Conservation (phyloP, 2,797 vertebrate species). For the Gymnothorax javanicus region DNA sequence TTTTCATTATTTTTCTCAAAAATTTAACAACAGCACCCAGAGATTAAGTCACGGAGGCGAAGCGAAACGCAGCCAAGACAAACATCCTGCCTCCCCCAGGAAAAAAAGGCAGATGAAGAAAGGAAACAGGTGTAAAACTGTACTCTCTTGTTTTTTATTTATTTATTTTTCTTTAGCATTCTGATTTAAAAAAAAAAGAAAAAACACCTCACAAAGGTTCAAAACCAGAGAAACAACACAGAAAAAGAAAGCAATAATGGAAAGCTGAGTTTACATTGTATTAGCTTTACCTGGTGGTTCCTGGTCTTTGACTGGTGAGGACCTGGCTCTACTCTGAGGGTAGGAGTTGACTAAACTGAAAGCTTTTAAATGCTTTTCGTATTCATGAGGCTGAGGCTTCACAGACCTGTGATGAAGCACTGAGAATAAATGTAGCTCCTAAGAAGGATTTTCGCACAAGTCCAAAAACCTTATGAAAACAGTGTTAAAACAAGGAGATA, state of each 20-base stretch:
- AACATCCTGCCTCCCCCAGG: conserved; percentile 74
- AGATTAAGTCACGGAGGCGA: conserved; percentile 72
- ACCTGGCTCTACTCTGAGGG: conserved; percentile 32
- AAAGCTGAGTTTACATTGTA: conserved; percentile 11
- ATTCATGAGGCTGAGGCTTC: conserved; percentile 32
- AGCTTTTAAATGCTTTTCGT: conserved; percentile 25
- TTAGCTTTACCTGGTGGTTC: conserved; percentile 6
- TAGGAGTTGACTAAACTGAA: background rate
- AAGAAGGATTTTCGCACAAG: background rate
- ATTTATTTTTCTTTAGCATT: conserved; percentile 51
- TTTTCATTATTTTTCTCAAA: conserved; percentile 72
- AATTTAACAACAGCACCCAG: conserved; percentile 72
- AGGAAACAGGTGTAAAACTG: conserved; percentile 73
- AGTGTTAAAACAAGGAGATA: background rate
- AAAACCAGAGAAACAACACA: background rate
- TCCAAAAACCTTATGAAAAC: background rate
- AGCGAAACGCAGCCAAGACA: conserved; percentile 65
- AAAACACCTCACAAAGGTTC: conserved; percentile 28
- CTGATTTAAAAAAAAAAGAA: conserved; percentile 13
- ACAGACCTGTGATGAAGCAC: background rate
- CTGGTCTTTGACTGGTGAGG: conserved; percentile 34
- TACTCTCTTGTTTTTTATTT: conserved; percentile 36
- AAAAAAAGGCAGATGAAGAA: conserved; percentile 69
- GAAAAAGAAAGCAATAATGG: background rate
- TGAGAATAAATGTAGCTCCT: background rate